Base-by-base conservation (phyloP, 2,888 invertebrate species). In the Drosophila borealis region DNA sequence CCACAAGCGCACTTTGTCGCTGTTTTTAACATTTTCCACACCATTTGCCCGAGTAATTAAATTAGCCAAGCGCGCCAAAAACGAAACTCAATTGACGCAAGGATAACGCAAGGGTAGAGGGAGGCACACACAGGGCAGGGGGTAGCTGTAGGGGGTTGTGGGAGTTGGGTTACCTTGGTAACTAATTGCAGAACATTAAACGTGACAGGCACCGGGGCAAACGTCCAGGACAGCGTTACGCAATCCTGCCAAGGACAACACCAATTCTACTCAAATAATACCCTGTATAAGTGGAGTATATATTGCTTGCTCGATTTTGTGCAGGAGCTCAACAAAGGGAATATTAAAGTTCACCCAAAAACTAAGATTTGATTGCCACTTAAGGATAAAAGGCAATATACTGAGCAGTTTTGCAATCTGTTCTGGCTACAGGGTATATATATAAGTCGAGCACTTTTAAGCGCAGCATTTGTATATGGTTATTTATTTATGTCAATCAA, bases 111-210 rank as follows among this genome's bases (percentile, higher is more conserved):
- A 36, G 62, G 68, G 2, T 29, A 33, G 25, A 33, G 34, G 25
- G 34, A 21, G 61, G 29, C 29, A 29, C 9, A 2, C 34, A 17
- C 34, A 37, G 19, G 25, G 14, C 50, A 2, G 8, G 8, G 29
- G 39, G 9, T 11, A 25, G 21, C 1, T 6, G 13, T 14, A 19
- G 70, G 42, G 6, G 48, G 21, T 39, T 61, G 56, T 29, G 34
- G 66, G 17, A 45, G 45, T 57, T 55, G 63, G 13, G 74, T 77
- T 85, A 82, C 88, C 82, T 81, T 83, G 82, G 82, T 49, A 56
- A 85, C 86, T 74, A 70, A 74, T 66, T 74, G 63, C 67, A 46
- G 55, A 66, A 51, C 57, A 57, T 51, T 69, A 60, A 68, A 60
- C 51, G 80, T 51, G 55, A 62, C 72, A 51, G 29, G 39, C 64